These are phyloP conservation scores for Cyanoramphus novaezelandiae DNA, from an alignment of 2,113 vertebrate species.

Conservation along the genomic window DNA sequence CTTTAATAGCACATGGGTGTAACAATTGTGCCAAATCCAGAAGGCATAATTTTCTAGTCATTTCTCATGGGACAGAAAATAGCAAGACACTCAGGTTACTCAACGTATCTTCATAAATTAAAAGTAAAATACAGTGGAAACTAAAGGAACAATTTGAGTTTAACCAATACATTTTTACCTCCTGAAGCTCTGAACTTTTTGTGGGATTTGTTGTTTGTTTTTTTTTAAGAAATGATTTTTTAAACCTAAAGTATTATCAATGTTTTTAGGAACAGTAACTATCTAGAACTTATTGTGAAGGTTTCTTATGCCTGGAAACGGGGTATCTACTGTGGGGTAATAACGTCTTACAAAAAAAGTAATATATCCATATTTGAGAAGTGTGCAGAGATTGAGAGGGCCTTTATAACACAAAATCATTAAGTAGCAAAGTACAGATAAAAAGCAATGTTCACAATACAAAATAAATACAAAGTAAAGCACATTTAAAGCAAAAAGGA, in stretches of 20 bases:
- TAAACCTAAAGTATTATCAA: not conserved
- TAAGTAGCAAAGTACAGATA: not conserved
- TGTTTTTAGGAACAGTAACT: not conserved
- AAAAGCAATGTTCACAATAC: not conserved
- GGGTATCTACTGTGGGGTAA: not conserved
- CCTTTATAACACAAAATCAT: not conserved
- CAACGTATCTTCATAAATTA: not conserved
- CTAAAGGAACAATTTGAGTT: not conserved
- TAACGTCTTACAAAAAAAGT: not conserved
- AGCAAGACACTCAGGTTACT: not conserved
- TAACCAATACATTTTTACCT: not conserved
- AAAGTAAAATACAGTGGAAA: not conserved
- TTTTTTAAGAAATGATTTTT: not conserved
- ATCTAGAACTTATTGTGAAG: not conserved
- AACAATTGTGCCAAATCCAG: not conserved
- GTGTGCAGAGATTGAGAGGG: not conserved
- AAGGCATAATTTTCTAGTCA: not conserved
- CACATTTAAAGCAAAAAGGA: not conserved
- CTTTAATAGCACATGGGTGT: not conserved
- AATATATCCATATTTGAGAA: not conserved
- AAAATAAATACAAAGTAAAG: not conserved
- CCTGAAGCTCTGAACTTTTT: not conserved
- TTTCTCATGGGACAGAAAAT: not conserved
- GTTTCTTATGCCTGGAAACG: not conserved
- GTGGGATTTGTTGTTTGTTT: accelerated